Evolutionary conservation across 2,113 vertebrate genomes (phyloP).

Genomic region (Chitala chitala): DNA sequence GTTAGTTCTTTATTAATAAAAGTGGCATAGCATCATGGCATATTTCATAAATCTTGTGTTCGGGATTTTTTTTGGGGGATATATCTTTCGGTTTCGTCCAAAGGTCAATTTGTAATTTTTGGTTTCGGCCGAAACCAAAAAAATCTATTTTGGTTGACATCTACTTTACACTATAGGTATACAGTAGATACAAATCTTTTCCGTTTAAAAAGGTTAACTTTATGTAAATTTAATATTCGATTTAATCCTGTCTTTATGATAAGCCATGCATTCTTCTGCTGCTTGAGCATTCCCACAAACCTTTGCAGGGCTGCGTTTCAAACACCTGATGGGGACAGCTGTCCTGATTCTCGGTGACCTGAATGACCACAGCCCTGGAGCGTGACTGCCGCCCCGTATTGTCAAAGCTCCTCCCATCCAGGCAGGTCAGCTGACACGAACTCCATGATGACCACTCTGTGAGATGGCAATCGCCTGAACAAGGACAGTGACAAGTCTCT

Average conservation of each 20-base stretch:
- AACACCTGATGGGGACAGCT: slow-evolving; percentile 78
- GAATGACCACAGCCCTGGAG: slow-evolving; percentile 78
- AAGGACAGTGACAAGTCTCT: too few species aligned
- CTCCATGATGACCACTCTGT: slow-evolving; percentile 95
- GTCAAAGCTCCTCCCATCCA: slow-evolving; percentile 88
- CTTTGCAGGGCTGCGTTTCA: slow-evolving; percentile 83
- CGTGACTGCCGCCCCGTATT: slow-evolving; percentile 75
- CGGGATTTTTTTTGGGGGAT: too few species aligned
- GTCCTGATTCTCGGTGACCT: slow-evolving; percentile 75
- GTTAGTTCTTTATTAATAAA: too few species aligned
- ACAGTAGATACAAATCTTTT: too few species aligned
- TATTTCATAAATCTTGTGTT: too few species aligned
- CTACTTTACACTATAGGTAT: not conserved
- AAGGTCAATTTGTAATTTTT: not conserved
- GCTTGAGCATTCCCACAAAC: slow-evolving; percentile 51
- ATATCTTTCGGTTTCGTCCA: too few species aligned
- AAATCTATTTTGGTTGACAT: not conserved
- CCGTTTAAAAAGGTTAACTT: too few species aligned
- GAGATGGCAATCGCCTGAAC: slow-evolving; percentile 86
- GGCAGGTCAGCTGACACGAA: slow-evolving; percentile 85
- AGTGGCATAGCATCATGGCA: too few species aligned
- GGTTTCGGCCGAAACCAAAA: not conserved
- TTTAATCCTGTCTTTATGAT: not conserved
- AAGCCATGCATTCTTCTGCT: not conserved
- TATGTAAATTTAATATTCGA: not conserved